Conservation (phyloP, 2,888 invertebrate species). For the Chirona hameri region DNA sequence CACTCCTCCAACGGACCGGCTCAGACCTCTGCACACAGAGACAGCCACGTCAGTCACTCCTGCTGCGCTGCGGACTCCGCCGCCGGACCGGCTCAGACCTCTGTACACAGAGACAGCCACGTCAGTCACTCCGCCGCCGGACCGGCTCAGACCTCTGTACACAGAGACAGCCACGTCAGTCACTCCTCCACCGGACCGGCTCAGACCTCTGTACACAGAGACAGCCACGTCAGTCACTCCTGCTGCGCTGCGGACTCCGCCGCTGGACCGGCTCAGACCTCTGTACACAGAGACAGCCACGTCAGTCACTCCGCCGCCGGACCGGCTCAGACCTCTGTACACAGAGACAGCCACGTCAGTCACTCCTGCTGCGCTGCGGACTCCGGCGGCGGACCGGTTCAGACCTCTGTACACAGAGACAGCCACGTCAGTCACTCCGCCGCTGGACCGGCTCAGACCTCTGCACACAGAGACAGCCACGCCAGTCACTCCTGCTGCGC, state of each 20-base stretch:
- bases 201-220: not conserved
- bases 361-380: constrained; percentile 6
- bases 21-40: not conserved
- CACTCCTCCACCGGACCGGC: not conserved
- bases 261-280: not conserved
- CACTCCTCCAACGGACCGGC: not conserved
- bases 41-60: constrained; percentile 2
- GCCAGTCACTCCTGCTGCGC: not conserved
- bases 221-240: constrained; percentile 2
- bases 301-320: not conserved
- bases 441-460: not conserved
- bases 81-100: not conserved
- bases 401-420: not conserved
- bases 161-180: too few relatives aligned
- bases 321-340: not conserved
- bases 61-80: not conserved
- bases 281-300: not conserved
- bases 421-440: too few relatives aligned
- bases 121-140: not conserved
- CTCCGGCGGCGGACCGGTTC: not conserved
- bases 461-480: not conserved
- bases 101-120: not conserved
- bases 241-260: not conserved
- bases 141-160: not conserved
- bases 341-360: not conserved